phyloP scores from a whole-genome alignment of 2,797 vertebrate species.

The Intellagama lesueurii region DNA sequence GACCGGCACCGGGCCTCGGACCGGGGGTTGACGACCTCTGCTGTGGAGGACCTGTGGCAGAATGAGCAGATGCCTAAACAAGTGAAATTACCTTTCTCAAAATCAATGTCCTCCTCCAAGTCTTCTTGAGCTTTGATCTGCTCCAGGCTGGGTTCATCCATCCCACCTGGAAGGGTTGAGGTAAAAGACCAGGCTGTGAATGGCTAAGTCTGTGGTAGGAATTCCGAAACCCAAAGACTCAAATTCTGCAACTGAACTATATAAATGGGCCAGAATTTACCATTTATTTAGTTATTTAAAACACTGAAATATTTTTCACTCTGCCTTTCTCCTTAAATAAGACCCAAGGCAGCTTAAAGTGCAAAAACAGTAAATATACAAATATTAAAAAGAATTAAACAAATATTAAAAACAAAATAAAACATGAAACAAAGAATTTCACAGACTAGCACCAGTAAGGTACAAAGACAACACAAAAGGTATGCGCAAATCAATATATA shows the following conservation, averaged over 20 bases:
- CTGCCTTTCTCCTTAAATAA: no score
- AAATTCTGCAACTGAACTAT: background rate
- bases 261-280: background rate
- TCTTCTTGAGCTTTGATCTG: conserved; percentile 84
- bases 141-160: conserved; percentile 92
- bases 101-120: conserved; percentile 88
- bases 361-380: background rate
- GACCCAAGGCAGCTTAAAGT: no score
- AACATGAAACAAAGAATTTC: no score
- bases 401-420: no score
- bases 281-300: no score
- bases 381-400: no score
- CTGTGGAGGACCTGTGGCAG: background rate
- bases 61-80: background rate
- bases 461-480: no score
- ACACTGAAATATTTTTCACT: background rate
- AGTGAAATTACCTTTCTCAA: conserved; percentile 83
- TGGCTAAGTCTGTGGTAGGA: no score
- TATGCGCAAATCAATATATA: background rate
- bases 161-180: conserved; percentile 80
- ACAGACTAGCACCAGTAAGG: background rate
- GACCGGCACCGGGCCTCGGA: no score
- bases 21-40: no score
- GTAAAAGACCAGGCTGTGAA: no score
- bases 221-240: background rate